Conservation (phyloP, 2,888 invertebrate species). For the Drosophila tripunctata region DNA sequence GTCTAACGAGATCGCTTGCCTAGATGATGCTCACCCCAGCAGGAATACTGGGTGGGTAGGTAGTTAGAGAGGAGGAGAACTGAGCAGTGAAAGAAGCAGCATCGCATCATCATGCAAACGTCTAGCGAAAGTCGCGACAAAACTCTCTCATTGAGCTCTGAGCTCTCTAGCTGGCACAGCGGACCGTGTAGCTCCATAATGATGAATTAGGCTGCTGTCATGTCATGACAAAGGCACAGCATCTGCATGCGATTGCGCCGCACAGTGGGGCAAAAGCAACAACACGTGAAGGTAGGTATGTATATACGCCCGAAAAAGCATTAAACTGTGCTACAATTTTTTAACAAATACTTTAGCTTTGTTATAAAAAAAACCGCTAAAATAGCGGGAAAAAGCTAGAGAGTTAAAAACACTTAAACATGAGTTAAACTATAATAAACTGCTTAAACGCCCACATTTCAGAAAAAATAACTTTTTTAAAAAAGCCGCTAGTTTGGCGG, state of each 20-base stretch:
- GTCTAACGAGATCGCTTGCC: slow-evolving; percentile 68
- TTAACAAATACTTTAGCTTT: no score
- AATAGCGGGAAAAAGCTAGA: no score
- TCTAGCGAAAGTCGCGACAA: slow-evolving; percentile 80
- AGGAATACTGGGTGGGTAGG: not conserved
- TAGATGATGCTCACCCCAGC: slow-evolving; percentile 45
- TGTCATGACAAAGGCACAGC: slow-evolving; percentile 80
- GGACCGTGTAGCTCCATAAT: slow-evolving; percentile 70
- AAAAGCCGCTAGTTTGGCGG: no score
- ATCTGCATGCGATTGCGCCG: slow-evolving; percentile 75
- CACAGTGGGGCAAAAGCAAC: slow-evolving; percentile 15
- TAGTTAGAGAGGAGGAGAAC: not conserved
- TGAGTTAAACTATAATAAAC: no score
- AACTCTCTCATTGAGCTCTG: slow-evolving; percentile 65
- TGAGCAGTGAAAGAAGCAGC: no score
- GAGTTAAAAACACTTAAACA: no score
- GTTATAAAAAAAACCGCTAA: no score
- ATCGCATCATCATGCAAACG: slow-evolving; percentile 62
- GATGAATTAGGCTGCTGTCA: slow-evolving; percentile 82
- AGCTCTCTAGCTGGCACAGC: slow-evolving; percentile 12
- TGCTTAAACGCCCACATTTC: no score
- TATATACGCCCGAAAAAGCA: no score
- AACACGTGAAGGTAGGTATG: no score
- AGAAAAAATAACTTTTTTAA: no score
- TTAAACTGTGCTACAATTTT: no score